A percentile compares a stretch with the other conserved stretches of the same genome.
Conservation (phyloP, 2,113 vertebrate genomes). For the Ardeotis arabs region DNA sequence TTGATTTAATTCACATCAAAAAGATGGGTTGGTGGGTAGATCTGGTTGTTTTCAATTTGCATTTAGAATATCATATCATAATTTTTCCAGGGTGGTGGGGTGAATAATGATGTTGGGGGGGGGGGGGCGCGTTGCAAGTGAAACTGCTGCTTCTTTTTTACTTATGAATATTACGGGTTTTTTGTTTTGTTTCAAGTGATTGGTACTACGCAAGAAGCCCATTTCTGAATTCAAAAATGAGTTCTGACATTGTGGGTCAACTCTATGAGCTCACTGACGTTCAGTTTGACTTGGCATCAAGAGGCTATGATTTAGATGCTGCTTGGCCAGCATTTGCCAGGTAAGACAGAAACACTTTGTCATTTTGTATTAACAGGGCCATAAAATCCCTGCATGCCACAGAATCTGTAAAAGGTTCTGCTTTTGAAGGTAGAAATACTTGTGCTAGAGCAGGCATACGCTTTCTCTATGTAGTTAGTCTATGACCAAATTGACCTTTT, state of each 20-base stretch:
- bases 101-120: not conserved
- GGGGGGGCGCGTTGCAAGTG: accelerated
- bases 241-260: slow-evolving; percentile 88
- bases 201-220: slow-evolving; percentile 96
- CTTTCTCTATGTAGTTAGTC: not conserved
- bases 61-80: not conserved
- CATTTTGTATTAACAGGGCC: not conserved
- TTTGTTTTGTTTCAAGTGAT: slow-evolving; percentile 77
- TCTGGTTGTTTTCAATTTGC: not conserved
- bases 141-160: not conserved
- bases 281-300: slow-evolving; percentile 88
- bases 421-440: not conserved
- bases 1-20: not conserved
- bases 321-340: slow-evolving; percentile 93
- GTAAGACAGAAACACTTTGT: slow-evolving; percentile 65
- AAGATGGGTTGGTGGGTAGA: not conserved
- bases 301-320: slow-evolving; percentile 91
- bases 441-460: not conserved
- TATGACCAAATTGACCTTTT: not conserved
- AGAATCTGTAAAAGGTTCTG: not conserved
- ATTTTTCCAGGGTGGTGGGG: not conserved
- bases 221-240: slow-evolving; percentile 88
- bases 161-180: not conserved
- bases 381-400: not conserved
- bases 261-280: slow-evolving; percentile 95